Percentiles rank a stretch among this genome's conserved stretches.
These are phyloP conservation scores for Petrocephalus sullivani DNA, from an alignment of 2,797 vertebrate species.

Conservation along the genomic window DNA sequence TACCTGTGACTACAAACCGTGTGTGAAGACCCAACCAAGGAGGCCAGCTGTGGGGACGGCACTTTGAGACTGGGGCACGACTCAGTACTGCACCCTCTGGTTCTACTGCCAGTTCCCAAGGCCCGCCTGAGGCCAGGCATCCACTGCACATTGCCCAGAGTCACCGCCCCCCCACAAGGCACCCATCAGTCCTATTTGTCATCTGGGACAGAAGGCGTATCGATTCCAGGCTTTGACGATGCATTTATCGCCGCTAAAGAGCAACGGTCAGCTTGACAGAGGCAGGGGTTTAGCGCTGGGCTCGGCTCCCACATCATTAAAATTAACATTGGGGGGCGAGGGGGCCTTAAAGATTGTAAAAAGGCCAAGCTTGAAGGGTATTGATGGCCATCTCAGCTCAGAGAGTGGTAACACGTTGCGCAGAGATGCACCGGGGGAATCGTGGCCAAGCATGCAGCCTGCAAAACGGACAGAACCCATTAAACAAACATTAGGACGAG, in stretches of 20 bases:
- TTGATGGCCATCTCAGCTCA: background rate
- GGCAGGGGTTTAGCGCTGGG: constrained; percentile 12
- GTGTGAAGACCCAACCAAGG: background rate
- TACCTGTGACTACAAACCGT: background rate
- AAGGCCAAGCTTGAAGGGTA: background rate
- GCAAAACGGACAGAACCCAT: background rate
- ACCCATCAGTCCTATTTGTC: constrained; percentile 16
- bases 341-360: background rate
- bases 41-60: background rate
- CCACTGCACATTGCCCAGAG: background rate
- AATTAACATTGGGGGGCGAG: background rate
- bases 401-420: background rate
- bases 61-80: background rate
- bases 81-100: background rate
- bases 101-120: background rate
- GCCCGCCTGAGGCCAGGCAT: background rate
- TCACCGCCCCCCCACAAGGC: background rate
- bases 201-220: constrained; percentile 10
- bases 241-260: constrained; percentile 24
- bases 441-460: background rate
- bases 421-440: background rate
- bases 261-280: background rate
- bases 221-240: constrained; percentile 24
- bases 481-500: background rate
- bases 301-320: constrained; percentile 18